Conservation (phyloP, 2,888 invertebrate genomes). For the Heliconius hortense region DNA sequence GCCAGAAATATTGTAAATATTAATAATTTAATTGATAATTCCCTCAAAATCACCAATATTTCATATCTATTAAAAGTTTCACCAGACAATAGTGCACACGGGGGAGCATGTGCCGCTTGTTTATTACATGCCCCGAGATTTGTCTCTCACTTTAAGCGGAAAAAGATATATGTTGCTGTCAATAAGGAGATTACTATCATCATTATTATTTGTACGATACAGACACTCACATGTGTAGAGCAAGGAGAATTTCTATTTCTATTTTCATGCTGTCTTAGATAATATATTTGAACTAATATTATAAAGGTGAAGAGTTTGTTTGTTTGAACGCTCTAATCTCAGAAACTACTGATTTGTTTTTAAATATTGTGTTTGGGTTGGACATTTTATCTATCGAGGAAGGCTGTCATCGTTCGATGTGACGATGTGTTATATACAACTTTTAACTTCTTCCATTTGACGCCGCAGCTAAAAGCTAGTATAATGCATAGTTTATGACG, state of each 20-base stretch:
- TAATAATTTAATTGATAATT: no score
- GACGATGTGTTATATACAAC: background rate
- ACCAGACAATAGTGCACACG: conserved; percentile 5
- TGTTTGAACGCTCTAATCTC: background rate
- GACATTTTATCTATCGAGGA: no score
- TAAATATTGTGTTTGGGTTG: no score
- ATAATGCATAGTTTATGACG: background rate
- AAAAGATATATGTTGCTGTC: conserved; percentile 28
- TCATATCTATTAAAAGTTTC: conserved; percentile 17
- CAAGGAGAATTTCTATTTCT: conserved; percentile 23
- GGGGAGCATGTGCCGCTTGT: conserved; percentile 9
- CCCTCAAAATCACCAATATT: background rate
- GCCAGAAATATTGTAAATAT: background rate
- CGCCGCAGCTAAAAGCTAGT: background rate
- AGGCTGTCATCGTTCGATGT: background rate
- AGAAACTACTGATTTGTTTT: background rate
- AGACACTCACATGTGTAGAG: conserved; percentile 33
- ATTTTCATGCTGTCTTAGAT: background rate
- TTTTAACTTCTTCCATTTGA: background rate
- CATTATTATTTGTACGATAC: conserved; percentile 23
- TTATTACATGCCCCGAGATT: conserved; percentile 8
- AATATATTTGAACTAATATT: background rate
- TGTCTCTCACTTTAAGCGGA: conserved; percentile 27
- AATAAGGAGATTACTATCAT: conserved; percentile 28
- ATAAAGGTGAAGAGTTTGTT: background rate